Base-by-base conservation (phyloP, 2,797 vertebrate genomes). In the Apodemus agrarius region DNA sequence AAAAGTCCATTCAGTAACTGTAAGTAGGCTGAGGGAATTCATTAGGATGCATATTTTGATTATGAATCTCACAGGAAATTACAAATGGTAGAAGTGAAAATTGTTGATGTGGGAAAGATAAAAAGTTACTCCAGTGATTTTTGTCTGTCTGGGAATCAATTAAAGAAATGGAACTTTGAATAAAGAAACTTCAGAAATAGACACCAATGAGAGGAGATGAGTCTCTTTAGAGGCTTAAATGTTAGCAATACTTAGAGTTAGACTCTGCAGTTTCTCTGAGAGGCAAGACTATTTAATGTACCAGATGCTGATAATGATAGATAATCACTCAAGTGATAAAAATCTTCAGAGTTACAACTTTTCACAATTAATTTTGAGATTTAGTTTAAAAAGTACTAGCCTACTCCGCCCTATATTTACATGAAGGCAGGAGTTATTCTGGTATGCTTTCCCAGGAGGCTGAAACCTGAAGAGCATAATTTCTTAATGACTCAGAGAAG, bases 11-110 rank as follows among this genome's bases (percentile, higher is more conserved):
- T 93, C 61, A 24, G 12, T 85, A 72, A 90, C 75, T 79, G 11
- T 24, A 97, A 96, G n/a, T 78, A 82, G 37, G 37, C 78, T 49
- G 13, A 96, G 86, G 80, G 49, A 93, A 46, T 12, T 78, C 57
- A 89, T 40, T 59, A 94, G 65, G 34, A 93, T 22, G 52, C 91
- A 74, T 92, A 43, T 57, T 90, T 92, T 92, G 37, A 61, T 54
- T 59, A 37, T 83, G n/a, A 93, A 89, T 91, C 54, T 94, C 96
- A 31, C 52, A 86, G 95, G 93, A 95, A 97, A 59, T 94, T 93
- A 88, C 90, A 78, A 92, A 93, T 40, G 57, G n/a, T 43, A 29
- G 76, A 54, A 86, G n/a, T 37, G 57, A 92, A 94, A 96, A 92
- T 43, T 82, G 43, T 57, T 90, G 91, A 88, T 81, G 22, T 90